phyloP scores from a whole-genome alignment of 2,797 vertebrate species.

The Scarus forsteni region DNA sequence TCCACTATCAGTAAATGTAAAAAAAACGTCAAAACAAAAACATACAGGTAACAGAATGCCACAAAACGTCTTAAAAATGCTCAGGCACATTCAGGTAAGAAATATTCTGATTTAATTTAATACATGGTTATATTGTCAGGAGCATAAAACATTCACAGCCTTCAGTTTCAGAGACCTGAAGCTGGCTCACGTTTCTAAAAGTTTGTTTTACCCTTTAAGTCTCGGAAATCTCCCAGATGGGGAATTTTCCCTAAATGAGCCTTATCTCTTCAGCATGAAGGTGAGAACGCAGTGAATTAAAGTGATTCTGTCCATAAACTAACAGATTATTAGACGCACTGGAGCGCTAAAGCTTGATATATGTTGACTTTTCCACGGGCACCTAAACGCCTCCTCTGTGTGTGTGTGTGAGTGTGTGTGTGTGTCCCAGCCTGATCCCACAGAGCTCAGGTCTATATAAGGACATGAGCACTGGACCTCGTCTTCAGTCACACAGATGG shows the following conservation, averaged over 20 bases:
- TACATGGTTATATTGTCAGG: too few relatives aligned
- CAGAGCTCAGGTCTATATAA: conserved; percentile 83
- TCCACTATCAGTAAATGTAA: too few relatives aligned
- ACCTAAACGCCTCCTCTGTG: conserved; percentile 45
- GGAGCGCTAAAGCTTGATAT: background rate
- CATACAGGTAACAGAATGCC: too few relatives aligned
- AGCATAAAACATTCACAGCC: too few relatives aligned
- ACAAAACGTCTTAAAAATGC: too few relatives aligned
- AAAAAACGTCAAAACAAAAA: too few relatives aligned
- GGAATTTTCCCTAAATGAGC: background rate
- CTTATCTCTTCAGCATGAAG: background rate
- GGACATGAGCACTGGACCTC: conserved; percentile 79
- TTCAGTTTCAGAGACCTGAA: too few relatives aligned
- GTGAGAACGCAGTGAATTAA: background rate
- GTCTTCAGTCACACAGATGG: conserved; percentile 79
- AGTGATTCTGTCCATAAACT: background rate
- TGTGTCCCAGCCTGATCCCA: conserved; percentile 60
- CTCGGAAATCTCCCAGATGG: background rate
- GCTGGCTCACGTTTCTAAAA: background rate
- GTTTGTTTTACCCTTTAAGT: background rate
- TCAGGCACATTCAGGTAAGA: too few relatives aligned
- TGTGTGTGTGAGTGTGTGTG: conserved; percentile 34
- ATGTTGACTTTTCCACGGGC: conserved; percentile 43
- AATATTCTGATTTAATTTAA: too few relatives aligned
- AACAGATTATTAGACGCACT: conserved; percentile 12